Base-by-base conservation (phyloP, 2,797 vertebrate genomes). In the Eospalax fontanierii region DNA sequence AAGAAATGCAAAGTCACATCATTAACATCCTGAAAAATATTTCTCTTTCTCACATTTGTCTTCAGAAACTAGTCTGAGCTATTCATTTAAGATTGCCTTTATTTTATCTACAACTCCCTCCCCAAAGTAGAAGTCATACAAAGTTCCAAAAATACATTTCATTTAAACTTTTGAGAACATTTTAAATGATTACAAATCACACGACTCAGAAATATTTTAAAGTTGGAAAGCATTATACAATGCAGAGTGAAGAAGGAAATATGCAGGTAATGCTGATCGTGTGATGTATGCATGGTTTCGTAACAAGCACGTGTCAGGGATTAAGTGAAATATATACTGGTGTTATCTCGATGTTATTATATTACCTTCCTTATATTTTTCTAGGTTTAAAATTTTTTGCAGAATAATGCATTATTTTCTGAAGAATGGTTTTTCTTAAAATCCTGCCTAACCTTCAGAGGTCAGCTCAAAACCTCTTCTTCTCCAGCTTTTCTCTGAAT, bases 21-120 rank as follows among this genome's bases (percentile, higher is more conserved):
- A 43, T 71, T 57, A 89, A 12, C 82, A 66, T 66, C 66, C 71
- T 74, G 40, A 79, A 82, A 79, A 75, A 19, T 43, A 8, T 79
- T 87, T 57, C 79, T 81, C 22, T 70, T 82, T 76, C n/a, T 78
- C 54, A 33, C 43, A 70, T 95, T 93, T 94, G 21, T 38, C 63
- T 57, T 93, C 75, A 89, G 75, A 89, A 90, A 90, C 83, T 96
- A 87, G 87, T 73, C 40, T 76, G n/a, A 85, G 26, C 30, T 73
- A 76, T 81, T 65, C 71, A 21, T 87, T 40, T 61, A 46, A 92
- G 80, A n/a, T 30, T 87, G 12, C 71, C 38, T 19, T 73, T 66
- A 38, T 85, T 73, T 82, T 38, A 83, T 66, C 95, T 68, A 46
- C 6, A 92, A 93, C 80, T 54, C 35, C 46, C 50, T 46, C 40